Percentiles rank a stretch among this genome's conserved stretches.
Evolutionary conservation across 2,797 vertebrate genomes (phyloP).

Genomic region (Peromyscus eremicus): DNA sequence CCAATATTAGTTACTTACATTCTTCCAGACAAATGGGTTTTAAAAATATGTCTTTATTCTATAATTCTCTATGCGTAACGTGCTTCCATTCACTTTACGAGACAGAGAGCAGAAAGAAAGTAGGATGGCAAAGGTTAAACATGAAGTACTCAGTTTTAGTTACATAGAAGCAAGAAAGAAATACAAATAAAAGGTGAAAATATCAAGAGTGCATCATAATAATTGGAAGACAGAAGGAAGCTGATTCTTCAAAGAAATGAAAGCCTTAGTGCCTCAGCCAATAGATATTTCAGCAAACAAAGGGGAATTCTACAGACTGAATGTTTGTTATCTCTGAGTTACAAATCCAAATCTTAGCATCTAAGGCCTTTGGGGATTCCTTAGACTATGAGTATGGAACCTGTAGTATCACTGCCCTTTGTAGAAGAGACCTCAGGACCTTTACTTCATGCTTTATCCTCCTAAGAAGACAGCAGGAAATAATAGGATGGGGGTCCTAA

Average conservation of each 20-base stretch:
- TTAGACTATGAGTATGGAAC: not conserved
- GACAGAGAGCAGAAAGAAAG: not conserved
- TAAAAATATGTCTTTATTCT: not conserved
- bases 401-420: not conserved
- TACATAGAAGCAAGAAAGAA: not conserved
- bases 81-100: not conserved
- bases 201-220: not conserved
- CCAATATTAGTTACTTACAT: not conserved
- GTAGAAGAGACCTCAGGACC: not conserved
- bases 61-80: not conserved
- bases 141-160: not conserved
- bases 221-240: not conserved
- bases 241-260: constrained; percentile 7
- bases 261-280: not conserved
- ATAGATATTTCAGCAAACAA: not conserved
- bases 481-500: not conserved
- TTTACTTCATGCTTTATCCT: not conserved
- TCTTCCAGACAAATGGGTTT: not conserved
- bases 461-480: not conserved
- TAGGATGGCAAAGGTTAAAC: not conserved
- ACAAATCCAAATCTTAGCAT: not conserved
- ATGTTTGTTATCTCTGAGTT: not conserved
- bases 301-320: not conserved
- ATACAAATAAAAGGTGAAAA: not conserved
- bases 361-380: not conserved